Conservation (phyloP, 2,797 vertebrate genomes). For the Pseudomugil gertrudae region DNA sequence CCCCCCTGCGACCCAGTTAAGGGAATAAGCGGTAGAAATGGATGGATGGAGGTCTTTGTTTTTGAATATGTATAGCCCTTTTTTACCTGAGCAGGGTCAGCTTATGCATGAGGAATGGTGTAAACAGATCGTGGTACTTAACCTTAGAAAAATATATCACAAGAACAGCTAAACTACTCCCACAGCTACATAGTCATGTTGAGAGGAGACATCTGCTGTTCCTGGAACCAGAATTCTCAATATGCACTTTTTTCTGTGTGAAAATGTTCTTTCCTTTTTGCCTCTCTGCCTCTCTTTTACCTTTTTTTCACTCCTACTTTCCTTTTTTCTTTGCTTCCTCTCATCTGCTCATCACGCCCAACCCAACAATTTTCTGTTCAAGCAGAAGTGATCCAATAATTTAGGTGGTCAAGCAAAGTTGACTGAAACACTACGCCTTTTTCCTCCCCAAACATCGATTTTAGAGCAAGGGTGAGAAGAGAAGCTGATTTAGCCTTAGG, state of each 20-base stretch:
- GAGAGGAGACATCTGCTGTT: conserved; percentile 65
- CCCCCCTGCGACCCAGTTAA: no score
- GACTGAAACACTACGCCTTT: conserved; percentile 45
- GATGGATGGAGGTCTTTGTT: no score
- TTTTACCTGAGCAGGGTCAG: conserved; percentile 3
- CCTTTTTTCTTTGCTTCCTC: conserved; percentile 13
- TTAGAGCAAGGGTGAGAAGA: conserved; percentile 44
- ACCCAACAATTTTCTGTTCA: conserved; percentile 22
- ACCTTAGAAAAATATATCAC: conserved; percentile 39
- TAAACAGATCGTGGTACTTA: conserved; percentile 39
- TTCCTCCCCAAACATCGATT: conserved; percentile 65
- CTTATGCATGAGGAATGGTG: conserved; percentile 37
- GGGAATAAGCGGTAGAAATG: no score
- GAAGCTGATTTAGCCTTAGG: conserved; percentile 68
- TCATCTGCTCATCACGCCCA: conserved; percentile 35
- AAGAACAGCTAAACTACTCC: conserved; percentile 62
- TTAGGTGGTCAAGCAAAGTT: conserved; percentile 41
- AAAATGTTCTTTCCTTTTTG: background rate
- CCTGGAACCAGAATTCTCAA: conserved; percentile 44
- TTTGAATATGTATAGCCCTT: conserved; percentile 1
- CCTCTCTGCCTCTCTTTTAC: conserved; percentile 17
- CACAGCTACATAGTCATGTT: conserved; percentile 37
- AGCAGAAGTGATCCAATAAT: conserved; percentile 42
- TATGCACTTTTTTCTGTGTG: conserved; percentile 4
- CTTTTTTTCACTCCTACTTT: background rate